phyloP scores from a whole-genome alignment of 2,113 vertebrate genomes.

The Pseudopipra pipra region DNA sequence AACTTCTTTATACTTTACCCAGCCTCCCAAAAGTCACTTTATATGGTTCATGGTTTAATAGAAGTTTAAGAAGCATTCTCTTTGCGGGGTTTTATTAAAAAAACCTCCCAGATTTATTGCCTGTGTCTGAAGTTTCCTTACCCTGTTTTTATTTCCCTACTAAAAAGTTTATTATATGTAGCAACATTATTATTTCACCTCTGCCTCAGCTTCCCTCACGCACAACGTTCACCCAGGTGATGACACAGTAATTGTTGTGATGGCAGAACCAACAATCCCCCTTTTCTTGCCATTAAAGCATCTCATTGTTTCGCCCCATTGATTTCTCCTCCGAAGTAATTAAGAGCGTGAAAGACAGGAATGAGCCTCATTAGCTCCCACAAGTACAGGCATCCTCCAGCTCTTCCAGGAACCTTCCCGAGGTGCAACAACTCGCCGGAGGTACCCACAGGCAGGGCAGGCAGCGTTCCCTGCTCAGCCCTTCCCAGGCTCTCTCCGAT shows the following conservation, averaged over 20 bases:
- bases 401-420: not conserved
- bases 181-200: not conserved
- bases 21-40: slow-evolving; percentile 26
- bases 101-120: not conserved
- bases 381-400: slow-evolving; percentile 4
- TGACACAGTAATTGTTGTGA: not conserved
- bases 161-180: not conserved
- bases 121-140: not conserved
- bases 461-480: not conserved
- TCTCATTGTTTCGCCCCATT: not conserved
- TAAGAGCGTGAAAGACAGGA: slow-evolving; percentile 11
- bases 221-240: not conserved
- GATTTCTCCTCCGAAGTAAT: not conserved
- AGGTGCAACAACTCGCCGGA: not conserved
- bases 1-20: not conserved
- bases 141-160: not conserved
- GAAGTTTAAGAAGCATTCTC: not conserved
- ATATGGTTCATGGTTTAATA: not conserved
- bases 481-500: not conserved
- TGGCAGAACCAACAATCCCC: not conserved
- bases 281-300: not conserved
- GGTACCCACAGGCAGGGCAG: accelerated
- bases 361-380: not conserved
- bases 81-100: not conserved
- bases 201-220: not conserved